Base-by-base conservation (phyloP, 2,113 vertebrate genomes). In the Pelvicachromis taeniatus region DNA sequence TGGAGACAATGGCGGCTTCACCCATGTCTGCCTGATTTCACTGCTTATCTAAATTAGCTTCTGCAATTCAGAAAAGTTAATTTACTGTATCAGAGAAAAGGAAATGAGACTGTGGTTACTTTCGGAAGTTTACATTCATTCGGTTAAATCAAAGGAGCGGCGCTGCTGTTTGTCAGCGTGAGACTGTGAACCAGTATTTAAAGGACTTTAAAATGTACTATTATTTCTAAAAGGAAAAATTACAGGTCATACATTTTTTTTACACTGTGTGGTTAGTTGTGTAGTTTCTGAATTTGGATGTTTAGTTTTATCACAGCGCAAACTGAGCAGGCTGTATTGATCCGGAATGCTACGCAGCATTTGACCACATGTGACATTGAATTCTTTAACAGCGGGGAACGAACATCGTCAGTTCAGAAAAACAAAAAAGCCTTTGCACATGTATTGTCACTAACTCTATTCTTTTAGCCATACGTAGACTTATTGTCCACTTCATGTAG, bases 11-110 rank as follows among this genome's bases (percentile, higher is more conserved):
- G 26, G 70, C 26, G 4, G 19, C 21, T 75, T 45, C 42, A 56
- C 16, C 55, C 29, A 3, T 61, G 80, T 48, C 81, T 23, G 42
- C 68, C 73, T 13, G 81, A 91, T 88, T 86, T 78, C 8, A 68
- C 31, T 59, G 38, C 91, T 93, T 92, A 93, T 94, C 92, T 94
- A 90, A 93, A 94, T 92, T 70, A 90, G 83, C 65, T 91, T 85
- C 59, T 85, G 53, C 77, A 68, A 81, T 86, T 92, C 26, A 78
- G 86, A 81, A 78, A 85, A 90, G 84, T 88, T 90, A 80, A 93
- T 93, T 93, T 85, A 68, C 80, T 87, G 50, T 90, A 88, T 93
- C 89, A 56, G 89, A 75, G 78, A 70, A 85, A 63, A 40, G 80
- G 29, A 87, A 89, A 90, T 82, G 73, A 88, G 70, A 78, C 35